phyloP scores from a whole-genome alignment of 2,888 invertebrate genomes.

The Clistopyga incitator region DNA sequence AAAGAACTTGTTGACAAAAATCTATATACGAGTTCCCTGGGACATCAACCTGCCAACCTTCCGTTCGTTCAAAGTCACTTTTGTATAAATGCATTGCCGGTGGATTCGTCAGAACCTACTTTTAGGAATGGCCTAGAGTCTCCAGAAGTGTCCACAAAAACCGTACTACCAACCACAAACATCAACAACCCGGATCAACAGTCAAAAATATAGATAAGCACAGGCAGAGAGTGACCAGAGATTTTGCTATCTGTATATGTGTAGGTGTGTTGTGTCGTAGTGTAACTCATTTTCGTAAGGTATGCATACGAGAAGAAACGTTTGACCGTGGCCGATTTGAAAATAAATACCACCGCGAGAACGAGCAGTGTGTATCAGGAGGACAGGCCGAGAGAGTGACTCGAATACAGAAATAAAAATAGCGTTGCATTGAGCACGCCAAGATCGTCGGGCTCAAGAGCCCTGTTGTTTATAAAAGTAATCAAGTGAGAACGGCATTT shows the following conservation, averaged over 20 bases:
- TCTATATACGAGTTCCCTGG: neutral
- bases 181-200: neutral
- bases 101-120: conserved; percentile 16
- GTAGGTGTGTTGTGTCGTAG: neutral
- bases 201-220: neutral
- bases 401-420: conserved; percentile 69
- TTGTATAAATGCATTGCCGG: neutral
- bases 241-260: neutral
- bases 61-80: conserved; percentile 5
- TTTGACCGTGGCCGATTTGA: conserved; percentile 83
- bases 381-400: conserved; percentile 58
- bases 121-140: neutral
- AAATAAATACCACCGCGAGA: conserved; percentile 79
- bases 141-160: neutral
- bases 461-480: conserved; percentile 13
- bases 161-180: neutral
- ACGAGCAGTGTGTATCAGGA: conserved; percentile 55
- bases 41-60: conserved; percentile 8
- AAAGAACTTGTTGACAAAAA: neutral
- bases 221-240: neutral
- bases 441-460: conserved; percentile 42
- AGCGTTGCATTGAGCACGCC: conserved; percentile 66
- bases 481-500: neutral
- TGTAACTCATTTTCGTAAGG: conserved; percentile 19
- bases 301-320: conserved; percentile 35